These are phyloP conservation scores for Rhipidura dahli DNA, from an alignment of 2,113 vertebrate species.

Conservation along the genomic window DNA sequence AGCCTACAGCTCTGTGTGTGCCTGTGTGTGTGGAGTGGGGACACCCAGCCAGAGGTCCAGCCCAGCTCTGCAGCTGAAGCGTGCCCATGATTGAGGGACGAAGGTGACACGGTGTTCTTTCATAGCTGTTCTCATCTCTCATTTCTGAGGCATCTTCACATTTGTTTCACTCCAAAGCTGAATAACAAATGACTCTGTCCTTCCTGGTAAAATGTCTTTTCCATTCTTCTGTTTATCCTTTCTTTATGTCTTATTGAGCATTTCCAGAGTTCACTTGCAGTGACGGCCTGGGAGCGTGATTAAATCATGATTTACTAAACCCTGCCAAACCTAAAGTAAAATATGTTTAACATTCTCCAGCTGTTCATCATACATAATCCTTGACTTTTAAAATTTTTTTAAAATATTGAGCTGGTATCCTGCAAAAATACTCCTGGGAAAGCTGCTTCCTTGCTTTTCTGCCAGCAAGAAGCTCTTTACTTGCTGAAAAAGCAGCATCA, in stretches of 20 bases:
- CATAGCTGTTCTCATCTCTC: not conserved
- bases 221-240: conserved; percentile 50
- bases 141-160: not conserved
- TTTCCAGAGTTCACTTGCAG: conserved; percentile 62
- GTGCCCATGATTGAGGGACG: not conserved
- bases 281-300: conserved; percentile 48
- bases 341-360: conserved; percentile 66
- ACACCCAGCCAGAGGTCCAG: not conserved
- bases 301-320: conserved; percentile 63
- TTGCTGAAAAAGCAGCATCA: not conserved
- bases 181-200: conserved; percentile 30
- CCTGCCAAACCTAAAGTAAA: conserved; percentile 69
- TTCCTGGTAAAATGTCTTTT: conserved; percentile 58
- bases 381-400: conserved; percentile 23
- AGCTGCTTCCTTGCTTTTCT: not conserved
- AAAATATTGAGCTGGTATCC: conserved; percentile 39
- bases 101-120: not conserved
- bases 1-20: not conserved
- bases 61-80: not conserved
- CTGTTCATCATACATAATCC: conserved; percentile 63
- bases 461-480: not conserved
- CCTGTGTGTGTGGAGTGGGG: not conserved
- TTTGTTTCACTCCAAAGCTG: not conserved
- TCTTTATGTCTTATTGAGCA: conserved; percentile 28
- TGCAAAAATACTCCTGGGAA: conserved; percentile 35